phyloP scores from a whole-genome alignment of 53 echinoderm and acorn worm genomes.

The Temnopleurus reevesii region DNA sequence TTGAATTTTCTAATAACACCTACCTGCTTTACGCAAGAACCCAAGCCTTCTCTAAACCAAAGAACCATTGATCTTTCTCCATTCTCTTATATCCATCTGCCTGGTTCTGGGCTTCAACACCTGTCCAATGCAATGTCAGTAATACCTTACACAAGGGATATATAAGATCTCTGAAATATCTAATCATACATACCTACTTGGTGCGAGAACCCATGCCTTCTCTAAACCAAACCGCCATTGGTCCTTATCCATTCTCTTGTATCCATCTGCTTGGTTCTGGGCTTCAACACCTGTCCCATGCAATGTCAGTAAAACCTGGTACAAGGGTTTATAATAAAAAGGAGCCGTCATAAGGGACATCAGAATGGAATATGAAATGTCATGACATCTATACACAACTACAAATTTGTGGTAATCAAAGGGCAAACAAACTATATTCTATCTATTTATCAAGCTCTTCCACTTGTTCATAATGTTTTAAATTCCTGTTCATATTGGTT shows the following conservation, averaged over 20 bases:
- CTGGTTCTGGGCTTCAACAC: conserved; percentile 88
- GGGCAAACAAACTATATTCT: too few species aligned
- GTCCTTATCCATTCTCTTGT: conserved; percentile 86
- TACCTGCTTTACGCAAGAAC: conserved; percentile 86
- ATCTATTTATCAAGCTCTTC: too few species aligned
- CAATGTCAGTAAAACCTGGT: conserved; percentile 77
- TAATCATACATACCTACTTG: conserved; percentile 75
- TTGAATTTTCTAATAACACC: too few species aligned
- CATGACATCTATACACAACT: too few species aligned
- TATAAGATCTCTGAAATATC: too few species aligned
- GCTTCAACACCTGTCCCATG: conserved; percentile 92
- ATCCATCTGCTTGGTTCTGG: conserved; percentile 94
- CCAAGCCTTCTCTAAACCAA: conserved; percentile 95
- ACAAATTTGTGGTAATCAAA: too few species aligned
- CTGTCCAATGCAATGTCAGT: conserved; percentile 87
- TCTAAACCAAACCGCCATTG: conserved; percentile 91
- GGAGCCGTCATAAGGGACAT: neutral
- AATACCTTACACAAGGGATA: too few species aligned
- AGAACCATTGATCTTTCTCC: conserved; percentile 80
- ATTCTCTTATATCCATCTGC: conserved; percentile 94
- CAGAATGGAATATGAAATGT: too few species aligned
- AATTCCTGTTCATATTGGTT: too few species aligned
- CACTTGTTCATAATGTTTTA: too few species aligned
- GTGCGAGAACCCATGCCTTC: conserved; percentile 89
- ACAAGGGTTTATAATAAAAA: neutral